Evolutionary conservation across 2,113 vertebrate genomes (phyloP).

Genomic region (Eubucco bourcierii): DNA sequence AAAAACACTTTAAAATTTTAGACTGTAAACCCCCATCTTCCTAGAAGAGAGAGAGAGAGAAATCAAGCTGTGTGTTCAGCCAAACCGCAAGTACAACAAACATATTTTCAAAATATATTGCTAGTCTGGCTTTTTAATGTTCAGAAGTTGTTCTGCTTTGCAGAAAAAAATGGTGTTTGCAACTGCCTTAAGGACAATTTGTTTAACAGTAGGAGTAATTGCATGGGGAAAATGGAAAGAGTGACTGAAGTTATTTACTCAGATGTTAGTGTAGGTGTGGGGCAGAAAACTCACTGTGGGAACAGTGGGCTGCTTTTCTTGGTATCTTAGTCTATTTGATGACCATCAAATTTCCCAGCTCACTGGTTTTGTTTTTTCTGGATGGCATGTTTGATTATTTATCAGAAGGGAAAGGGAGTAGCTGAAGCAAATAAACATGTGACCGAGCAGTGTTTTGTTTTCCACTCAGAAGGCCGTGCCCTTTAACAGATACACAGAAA

Average conservation of each 20-base stretch:
- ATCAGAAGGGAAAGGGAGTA: constrained; percentile 95
- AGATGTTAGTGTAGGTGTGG: constrained; percentile 98
- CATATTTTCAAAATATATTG: constrained; percentile 64
- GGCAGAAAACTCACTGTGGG: constrained; percentile 87
- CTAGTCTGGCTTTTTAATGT: constrained; percentile 66
- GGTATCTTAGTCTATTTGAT: constrained; percentile 88
- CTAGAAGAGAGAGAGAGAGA: constrained; percentile 49
- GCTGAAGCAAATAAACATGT: constrained; percentile 93
- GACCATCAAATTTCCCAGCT: constrained; percentile 86
- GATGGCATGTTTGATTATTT: constrained; percentile 98
- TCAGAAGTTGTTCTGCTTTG: constrained; percentile 77
- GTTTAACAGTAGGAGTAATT: constrained; percentile 94
- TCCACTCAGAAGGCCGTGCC: constrained; percentile 91
- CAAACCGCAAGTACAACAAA: constrained; percentile 61
- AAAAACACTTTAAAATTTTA: constrained; percentile 58
- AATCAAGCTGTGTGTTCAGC: constrained; percentile 46
- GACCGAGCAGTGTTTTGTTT: constrained; percentile 92
- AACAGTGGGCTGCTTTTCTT: constrained; percentile 92
- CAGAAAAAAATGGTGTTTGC: constrained; percentile 75
- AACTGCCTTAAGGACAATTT: constrained; percentile 86
- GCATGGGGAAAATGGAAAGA: constrained; percentile 92
- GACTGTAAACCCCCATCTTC: constrained; percentile 48
- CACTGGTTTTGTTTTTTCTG: constrained; percentile 93
- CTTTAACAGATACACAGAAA: constrained; percentile 87
- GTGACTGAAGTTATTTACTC: constrained; percentile 95